Conservation (phyloP, 1,140 invertebrate species). For the Lithobius niger region DNA sequence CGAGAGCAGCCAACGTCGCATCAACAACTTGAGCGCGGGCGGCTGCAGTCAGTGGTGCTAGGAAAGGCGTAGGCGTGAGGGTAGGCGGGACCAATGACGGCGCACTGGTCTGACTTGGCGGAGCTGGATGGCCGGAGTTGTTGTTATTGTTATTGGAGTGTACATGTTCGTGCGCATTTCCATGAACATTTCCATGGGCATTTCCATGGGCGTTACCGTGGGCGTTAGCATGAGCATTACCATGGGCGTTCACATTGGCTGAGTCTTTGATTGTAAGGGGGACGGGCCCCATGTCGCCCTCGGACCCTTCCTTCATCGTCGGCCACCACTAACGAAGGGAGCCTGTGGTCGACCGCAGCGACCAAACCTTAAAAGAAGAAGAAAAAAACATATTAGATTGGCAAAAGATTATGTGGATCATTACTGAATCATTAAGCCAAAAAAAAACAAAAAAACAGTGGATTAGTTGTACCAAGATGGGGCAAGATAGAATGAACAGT, state of each 20-base stretch:
- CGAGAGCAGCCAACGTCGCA: constrained; percentile 4
- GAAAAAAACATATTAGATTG: too few relatives aligned
- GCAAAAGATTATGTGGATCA: too few relatives aligned
- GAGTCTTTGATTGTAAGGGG: constrained; percentile 4
- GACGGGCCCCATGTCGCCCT: background rate
- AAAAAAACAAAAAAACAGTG: too few relatives aligned
- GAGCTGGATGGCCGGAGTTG: background rate
- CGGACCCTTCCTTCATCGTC: constrained; percentile 7
- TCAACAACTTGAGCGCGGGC: constrained; percentile 4
- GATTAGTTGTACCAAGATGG: too few relatives aligned
- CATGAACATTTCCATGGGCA: background rate
- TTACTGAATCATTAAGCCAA: too few relatives aligned
- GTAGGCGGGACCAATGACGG: constrained; percentile 6
- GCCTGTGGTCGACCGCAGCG: background rate
- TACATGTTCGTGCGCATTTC: too few relatives aligned
- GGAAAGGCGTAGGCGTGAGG: constrained; percentile 6
- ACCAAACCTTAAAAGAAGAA: constrained; percentile 2
- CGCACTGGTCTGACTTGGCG: background rate
- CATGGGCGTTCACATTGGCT: background rate
- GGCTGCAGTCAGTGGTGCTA: constrained; percentile 3
- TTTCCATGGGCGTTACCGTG: background rate
- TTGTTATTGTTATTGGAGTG: background rate
- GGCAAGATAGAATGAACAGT: too few relatives aligned
- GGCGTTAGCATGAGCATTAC: background rate
- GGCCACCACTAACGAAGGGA: background rate